phyloP scores from a whole-genome alignment of 1,140 invertebrate genomes.

The Drosophila mauritiana region DNA sequence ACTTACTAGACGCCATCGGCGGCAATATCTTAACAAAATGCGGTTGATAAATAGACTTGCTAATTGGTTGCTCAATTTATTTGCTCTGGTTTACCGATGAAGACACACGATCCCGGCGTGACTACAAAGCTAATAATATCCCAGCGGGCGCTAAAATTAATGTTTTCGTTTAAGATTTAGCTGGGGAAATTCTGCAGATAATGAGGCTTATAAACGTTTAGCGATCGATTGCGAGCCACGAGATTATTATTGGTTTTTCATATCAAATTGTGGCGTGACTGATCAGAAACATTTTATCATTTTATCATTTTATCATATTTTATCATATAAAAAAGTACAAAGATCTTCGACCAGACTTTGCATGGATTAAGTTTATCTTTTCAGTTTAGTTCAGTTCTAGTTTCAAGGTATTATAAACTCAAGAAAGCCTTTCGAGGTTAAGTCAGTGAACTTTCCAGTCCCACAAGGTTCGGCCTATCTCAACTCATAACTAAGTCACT shows the following conservation, averaged over 20 bases:
- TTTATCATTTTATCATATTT: background rate
- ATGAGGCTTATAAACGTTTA: conserved; percentile 5
- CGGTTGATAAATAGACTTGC: conserved; percentile 39
- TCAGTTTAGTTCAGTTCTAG: background rate
- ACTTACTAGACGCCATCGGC: conserved; percentile 49
- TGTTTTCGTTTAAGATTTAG: conserved; percentile 18
- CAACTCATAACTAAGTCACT: background rate
- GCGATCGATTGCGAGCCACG: background rate
- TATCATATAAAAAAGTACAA: background rate
- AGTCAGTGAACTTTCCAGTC: conserved; percentile 15
- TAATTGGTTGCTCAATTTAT: conserved; percentile 53
- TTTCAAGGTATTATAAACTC: background rate
- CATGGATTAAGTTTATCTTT: background rate
- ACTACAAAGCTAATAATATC: conserved; percentile 41
- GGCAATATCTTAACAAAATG: conserved; percentile 37
- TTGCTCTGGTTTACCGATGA: conserved; percentile 27
- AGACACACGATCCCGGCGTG: conserved; percentile 47
- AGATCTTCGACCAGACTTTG: background rate
- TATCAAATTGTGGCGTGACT: background rate
- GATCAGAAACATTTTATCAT: background rate
- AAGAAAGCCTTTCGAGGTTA: background rate
- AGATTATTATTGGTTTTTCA: background rate
- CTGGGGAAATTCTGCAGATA: conserved; percentile 2
- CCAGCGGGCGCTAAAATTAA: background rate
- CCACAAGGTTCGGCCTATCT: conserved; percentile 18